Evolutionary conservation across 2,797 vertebrate species (phyloP).

Genomic region (Okamejei kenojei): DNA sequence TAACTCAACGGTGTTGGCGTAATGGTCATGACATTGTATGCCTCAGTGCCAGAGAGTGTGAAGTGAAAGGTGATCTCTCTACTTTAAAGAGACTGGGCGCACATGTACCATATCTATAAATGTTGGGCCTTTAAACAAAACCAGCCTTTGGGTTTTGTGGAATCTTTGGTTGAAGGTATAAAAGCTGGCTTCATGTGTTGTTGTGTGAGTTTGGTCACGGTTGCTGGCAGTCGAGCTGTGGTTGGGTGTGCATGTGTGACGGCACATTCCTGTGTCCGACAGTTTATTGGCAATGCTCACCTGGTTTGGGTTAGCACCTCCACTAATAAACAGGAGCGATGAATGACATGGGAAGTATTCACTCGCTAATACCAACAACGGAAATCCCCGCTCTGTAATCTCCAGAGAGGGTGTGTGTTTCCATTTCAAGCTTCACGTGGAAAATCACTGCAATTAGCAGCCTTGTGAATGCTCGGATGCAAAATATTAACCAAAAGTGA

Average conservation of each 20-base stretch:
- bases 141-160: not conserved
- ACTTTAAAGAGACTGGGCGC: not conserved
- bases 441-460: not conserved
- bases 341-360: not conserved
- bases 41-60: not conserved
- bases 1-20: not conserved
- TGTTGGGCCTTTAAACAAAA: not conserved
- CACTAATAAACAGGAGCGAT: not conserved
- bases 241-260: not conserved
- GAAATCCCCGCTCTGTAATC: not conserved
- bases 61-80: not conserved
- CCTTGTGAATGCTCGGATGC: not conserved
- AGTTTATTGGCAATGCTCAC: not conserved
- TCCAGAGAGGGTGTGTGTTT: not conserved
- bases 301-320: not conserved
- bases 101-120: not conserved
- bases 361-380: not conserved
- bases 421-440: not conserved
- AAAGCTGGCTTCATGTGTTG: not conserved
- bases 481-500: not conserved
- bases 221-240: not conserved
- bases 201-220: not conserved
- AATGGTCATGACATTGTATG: not conserved
- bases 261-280: not conserved
- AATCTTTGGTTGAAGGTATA: not conserved